Conservation (phyloP, 2,113 vertebrate species). For the Xenus cinereus region DNA sequence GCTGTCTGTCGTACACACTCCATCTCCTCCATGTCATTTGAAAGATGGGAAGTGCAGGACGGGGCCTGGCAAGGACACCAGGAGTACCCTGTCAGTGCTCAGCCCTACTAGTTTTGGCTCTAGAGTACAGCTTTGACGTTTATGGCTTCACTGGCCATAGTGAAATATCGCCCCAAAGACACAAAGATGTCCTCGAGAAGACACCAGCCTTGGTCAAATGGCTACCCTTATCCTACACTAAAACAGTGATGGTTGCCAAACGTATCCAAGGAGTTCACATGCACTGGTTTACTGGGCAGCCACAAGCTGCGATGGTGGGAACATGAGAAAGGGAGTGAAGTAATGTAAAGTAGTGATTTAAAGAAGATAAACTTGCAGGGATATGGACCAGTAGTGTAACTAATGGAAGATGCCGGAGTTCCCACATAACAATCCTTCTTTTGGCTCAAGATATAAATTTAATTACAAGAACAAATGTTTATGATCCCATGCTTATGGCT, state of each 20-base stretch:
- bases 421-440: neutral
- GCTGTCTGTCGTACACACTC: neutral
- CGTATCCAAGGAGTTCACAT: neutral
- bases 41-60: neutral
- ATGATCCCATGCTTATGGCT: neutral
- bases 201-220: neutral
- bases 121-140: neutral
- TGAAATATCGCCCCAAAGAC: neutral
- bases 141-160: neutral
- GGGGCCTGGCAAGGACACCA: neutral
- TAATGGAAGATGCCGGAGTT: neutral
- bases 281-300: neutral
- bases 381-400: too few species aligned
- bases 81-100: neutral
- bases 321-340: neutral
- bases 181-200: neutral
- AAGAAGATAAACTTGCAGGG: neutral
- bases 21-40: neutral
- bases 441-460: neutral
- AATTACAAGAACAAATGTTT: neutral
- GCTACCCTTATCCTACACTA: too few species aligned
- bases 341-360: neutral
- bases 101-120: neutral
- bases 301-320: neutral
- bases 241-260: accelerated